Evolutionary conservation across 1,140 invertebrate genomes (phyloP), one percentile per base, ranked within the genome.

Genomic region (Meloidogyne exigua): DNA sequence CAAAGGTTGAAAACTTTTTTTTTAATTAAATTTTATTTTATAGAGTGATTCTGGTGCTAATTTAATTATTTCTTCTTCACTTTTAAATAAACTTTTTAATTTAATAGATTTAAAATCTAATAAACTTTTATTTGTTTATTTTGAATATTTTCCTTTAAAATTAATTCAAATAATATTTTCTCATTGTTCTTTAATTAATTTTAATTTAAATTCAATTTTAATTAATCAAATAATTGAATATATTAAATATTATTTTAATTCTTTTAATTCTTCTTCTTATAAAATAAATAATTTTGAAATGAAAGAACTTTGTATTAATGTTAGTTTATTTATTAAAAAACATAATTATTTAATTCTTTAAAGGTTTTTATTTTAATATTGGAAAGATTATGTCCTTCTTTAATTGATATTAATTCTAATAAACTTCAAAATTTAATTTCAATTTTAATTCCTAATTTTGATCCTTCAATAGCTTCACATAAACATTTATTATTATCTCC

Each of bases 11-110:
- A 23, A n/a, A 26, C 5, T 57, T n/a, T 32, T 28, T n/a, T 62
- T 36, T 63, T 28, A 39, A 9, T 25, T 28, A 12, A 10, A 23
- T 62, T 28, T 72, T 26, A 32, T 36, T 72, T 63, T 63, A 26
- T 62, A 72, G 71, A 65, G 11, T 11, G 72, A 73, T 65, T 62
- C 57, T 32, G 72, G 72, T 23, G 42, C 72, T 64, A 28, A 21
- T 9, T 26, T 73, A 28, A 25, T 39, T 73, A 36, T 32, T 73
- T 64, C 72, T 18, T 28, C 28, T 23, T 28, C 57, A 26, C 57
- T 64, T 73, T 21, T 64, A 64, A 28, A 32, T 21, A 9, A 21
- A 42, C n/a, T 23, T 3, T 36, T 64, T 13, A 36, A 64, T 25
- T 65, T 39, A 65, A 62, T 21, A 18, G n/a, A 21, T 65, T 21